Conservation (phyloP, 2,113 vertebrate genomes). For the Lagenorhynchus albirostris region DNA sequence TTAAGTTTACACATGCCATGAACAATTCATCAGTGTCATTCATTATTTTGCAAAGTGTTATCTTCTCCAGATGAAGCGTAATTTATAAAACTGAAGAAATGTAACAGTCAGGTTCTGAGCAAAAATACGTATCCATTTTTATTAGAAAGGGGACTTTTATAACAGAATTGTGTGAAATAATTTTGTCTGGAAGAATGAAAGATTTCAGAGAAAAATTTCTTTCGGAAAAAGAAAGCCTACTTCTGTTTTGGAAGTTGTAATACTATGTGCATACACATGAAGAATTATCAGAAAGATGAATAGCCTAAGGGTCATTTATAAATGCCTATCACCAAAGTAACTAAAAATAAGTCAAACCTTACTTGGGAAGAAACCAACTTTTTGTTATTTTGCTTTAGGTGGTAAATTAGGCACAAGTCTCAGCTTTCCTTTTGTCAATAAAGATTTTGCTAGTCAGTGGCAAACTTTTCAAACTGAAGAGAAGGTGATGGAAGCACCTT, state of each 20-base stretch:
- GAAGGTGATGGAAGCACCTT: constrained; percentile 38
- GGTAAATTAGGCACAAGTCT: constrained; percentile 45
- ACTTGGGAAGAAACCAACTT: constrained; percentile 30
- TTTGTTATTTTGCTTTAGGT: constrained; percentile 49
- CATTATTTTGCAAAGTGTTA: constrained; percentile 60
- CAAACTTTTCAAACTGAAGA: constrained; percentile 65
- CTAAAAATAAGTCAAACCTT: constrained; percentile 51
- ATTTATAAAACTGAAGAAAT: constrained; percentile 59
- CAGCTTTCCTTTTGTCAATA: constrained; percentile 57
- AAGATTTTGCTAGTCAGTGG: constrained; percentile 56
- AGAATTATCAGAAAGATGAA: constrained; percentile 62
- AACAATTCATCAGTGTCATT: constrained; percentile 57
- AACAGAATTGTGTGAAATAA: constrained; percentile 58
- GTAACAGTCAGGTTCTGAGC: constrained; percentile 20
- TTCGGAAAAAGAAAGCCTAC: constrained; percentile 50
- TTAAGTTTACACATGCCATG: constrained; percentile 53
- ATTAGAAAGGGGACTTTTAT: background rate
- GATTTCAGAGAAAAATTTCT: constrained; percentile 58
- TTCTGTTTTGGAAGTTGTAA: constrained; percentile 43
- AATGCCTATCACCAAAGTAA: constrained; percentile 49
- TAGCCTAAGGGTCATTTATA: background rate
- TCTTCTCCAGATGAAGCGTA: constrained; percentile 58
- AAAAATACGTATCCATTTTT: constrained; percentile 51
- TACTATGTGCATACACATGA: constrained; percentile 31
- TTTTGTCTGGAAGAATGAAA: constrained; percentile 43